A percentile compares a stretch with the other conserved stretches of the same genome.
phyloP scores from a whole-genome alignment of 2,888 invertebrate species.

The Ichneumon xanthorius region DNA sequence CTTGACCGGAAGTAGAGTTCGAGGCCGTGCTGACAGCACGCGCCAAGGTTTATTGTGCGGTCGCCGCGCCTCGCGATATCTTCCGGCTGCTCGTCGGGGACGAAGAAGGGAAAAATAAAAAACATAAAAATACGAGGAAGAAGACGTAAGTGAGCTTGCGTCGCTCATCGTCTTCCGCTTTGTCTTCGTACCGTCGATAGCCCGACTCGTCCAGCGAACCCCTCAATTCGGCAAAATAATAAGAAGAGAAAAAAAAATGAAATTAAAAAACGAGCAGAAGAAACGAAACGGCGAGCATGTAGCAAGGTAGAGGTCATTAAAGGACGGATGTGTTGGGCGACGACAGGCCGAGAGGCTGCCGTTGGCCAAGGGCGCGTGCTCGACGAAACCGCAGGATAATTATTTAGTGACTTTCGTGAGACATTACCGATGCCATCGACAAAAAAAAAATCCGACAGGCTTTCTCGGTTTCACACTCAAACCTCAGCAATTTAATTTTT shows the following conservation, averaged over 20 bases:
- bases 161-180: slow-evolving; percentile 15
- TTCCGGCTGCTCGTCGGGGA: slow-evolving; percentile 15
- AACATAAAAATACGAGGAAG: slow-evolving; percentile 2
- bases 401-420: slow-evolving; percentile 59
- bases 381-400: slow-evolving; percentile 70
- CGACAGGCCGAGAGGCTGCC: slow-evolving; percentile 64
- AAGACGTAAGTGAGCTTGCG: slow-evolving; percentile 15
- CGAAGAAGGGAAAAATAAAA: not conserved
- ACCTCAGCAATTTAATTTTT: not conserved
- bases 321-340: slow-evolving; percentile 69
- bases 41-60: slow-evolving; percentile 54
- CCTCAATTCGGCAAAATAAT: slow-evolving; percentile 31
- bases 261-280: not conserved
- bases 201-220: slow-evolving; percentile 10
- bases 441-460: no score
- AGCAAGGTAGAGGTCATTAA: slow-evolving; percentile 69
- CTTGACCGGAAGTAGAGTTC: slow-evolving; percentile 52
- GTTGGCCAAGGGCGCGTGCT: slow-evolving; percentile 76
- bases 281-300: slow-evolving; percentile 37
- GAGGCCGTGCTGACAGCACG: slow-evolving; percentile 52
- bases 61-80: slow-evolving; percentile 27
- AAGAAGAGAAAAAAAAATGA: slow-evolving; percentile 18
- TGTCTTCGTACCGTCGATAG: slow-evolving; percentile 7
- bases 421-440: not conserved
- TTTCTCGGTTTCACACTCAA: not conserved